A percentile compares a stretch with the other conserved stretches of the same genome.
These are phyloP conservation scores for Stenodema calcarata DNA, from an alignment of 2,888 invertebrate species.

Conservation along the genomic window DNA sequence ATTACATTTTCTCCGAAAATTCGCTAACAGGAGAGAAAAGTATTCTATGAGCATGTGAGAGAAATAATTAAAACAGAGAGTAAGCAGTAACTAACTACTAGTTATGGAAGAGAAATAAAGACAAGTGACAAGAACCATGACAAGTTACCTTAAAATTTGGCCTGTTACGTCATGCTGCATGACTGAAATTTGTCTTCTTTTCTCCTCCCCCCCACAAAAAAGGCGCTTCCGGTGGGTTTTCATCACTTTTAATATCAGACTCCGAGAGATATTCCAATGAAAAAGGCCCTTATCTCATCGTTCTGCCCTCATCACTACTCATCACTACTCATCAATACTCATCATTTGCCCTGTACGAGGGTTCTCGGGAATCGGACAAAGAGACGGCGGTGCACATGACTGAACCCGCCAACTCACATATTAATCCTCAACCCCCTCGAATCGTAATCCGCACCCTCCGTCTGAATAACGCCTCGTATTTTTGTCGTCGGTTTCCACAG, in stretches of 20 bases:
- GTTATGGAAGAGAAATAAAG: no score
- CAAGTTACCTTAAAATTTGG: no score
- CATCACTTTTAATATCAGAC: background rate
- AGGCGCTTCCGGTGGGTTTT: background rate
- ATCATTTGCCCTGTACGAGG: background rate
- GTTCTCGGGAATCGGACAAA: background rate
- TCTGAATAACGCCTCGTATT: background rate
- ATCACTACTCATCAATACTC: no score
- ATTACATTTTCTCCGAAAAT: no score
- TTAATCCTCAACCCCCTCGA: constrained; percentile 7
- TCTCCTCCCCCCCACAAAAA: background rate
- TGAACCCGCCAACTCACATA: constrained; percentile 18
- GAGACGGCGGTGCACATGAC: background rate
- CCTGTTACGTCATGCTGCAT: no score
- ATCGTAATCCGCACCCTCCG: background rate
- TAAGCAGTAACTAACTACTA: no score
- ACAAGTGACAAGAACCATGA: no score
- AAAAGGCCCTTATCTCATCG: background rate
- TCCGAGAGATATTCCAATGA: constrained; percentile 23
- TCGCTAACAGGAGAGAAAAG: no score
- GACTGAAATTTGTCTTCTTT: no score
- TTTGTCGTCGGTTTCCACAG: background rate
- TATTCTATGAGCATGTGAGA: no score
- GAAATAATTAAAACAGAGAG: no score
- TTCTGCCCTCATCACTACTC: background rate